Base-by-base conservation (phyloP, 2,888 invertebrate species). In the Yponomeuta malinellus region DNA sequence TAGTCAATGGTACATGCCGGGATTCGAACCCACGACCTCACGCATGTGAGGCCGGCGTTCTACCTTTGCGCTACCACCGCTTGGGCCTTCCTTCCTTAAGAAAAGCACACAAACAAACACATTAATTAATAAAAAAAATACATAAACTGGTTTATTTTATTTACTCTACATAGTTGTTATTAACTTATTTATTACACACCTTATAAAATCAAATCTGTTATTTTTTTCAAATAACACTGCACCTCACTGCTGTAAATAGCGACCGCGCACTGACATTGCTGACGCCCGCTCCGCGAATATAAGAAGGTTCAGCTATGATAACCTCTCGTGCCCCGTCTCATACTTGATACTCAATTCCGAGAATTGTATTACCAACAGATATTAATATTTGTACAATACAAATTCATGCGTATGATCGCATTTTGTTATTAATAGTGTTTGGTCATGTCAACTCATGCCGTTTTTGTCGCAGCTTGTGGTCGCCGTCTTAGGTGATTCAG, bases 301-400 rank as follows among this genome's bases (percentile, higher is more conserved):
- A 89, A 89, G 87, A 80, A 81, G 81, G 77, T 85, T 85, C 81
- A 83, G 81, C 83, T 72, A 70, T 70, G 71, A 90, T 91, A 91
- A 91, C 90, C 90, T 81, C 75, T 76, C 78, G 83, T 76, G 52
- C 43, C 83, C 77, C 80, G 83, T 82, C 83, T 43, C 43, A 43
- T 43, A 43, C 43, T 82, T 83, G 83, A 84, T 82, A 83, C 83
- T 84, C 78, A 78, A 81, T 90, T 91, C 90, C 84, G 77, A 87
- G 90, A 91, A 91, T 15, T 52, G 63, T 70, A 52, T 29, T 67
- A 67, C 15, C 52, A 15, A 59, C 52, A 59, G 52, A 59, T 8
- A 59, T 59, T 59, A 12, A 12, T 59, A 15, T 59, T 43, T 43
- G 15, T 15, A 59, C 52, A 59, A 59, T 59, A 9, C 6, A 59